Percentiles rank a stretch among this genome's conserved stretches.
Evolutionary conservation across 2,797 vertebrate genomes (phyloP).

Genomic region (Liasis olivaceus): DNA sequence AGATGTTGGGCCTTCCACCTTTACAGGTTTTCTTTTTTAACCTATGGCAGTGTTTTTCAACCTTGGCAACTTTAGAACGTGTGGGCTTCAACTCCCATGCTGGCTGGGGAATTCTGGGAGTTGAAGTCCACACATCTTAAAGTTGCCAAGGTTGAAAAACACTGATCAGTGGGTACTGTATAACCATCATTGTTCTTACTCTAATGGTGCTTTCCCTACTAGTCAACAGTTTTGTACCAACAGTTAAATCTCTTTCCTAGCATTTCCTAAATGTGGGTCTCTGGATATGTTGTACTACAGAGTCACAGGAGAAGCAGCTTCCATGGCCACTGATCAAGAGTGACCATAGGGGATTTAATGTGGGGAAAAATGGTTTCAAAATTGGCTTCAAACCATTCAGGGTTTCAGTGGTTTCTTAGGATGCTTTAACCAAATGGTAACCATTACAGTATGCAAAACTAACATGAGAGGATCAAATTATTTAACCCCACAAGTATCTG

Average conservation of each 20-base stretch:
- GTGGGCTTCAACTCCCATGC: neutral
- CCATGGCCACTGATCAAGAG: neutral
- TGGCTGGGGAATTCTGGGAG: neutral
- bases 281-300: neutral
- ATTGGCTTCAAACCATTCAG: neutral
- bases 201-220: neutral
- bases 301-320: neutral
- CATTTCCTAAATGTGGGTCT: neutral
- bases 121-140: neutral
- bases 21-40: neutral
- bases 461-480: neutral
- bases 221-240: neutral
- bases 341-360: neutral
- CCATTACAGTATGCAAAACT: neutral
- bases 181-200: neutral
- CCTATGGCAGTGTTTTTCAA: neutral
- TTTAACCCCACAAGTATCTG: neutral
- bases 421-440: neutral
- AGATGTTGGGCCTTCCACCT: neutral
- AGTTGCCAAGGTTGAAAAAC: neutral
- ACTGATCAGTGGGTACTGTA: neutral
- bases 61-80: neutral
- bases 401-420: neutral
- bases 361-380: neutral
- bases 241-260: neutral